Conservation (phyloP, 1,140 invertebrate species). For the Microplitis mediator region DNA sequence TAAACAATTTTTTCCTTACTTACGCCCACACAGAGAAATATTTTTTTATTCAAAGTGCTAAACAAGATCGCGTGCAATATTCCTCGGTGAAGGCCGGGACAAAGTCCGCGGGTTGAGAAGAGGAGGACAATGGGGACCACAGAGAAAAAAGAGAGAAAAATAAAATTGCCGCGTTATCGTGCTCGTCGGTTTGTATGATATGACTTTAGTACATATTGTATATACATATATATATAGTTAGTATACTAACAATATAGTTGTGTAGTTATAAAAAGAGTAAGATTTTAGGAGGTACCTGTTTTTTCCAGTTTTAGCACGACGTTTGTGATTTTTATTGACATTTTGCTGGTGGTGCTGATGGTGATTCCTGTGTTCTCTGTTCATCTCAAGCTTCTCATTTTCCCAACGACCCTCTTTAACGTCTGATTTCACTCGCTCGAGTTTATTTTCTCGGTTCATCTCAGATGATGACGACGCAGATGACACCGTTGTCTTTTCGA, state of each 20-base stretch:
- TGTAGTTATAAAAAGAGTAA: not conserved
- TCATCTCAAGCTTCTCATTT: slow-evolving; percentile 10
- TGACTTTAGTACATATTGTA: not conserved
- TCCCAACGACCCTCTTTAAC: slow-evolving; percentile 1
- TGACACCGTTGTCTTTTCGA: not conserved
- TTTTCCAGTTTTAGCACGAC: slow-evolving; percentile 51
- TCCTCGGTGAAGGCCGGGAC: slow-evolving; percentile 9
- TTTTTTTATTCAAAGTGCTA: not conserved
- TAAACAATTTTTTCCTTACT: not conserved
- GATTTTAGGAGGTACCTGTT: slow-evolving; percentile 49
- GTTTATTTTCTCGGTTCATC: not conserved
- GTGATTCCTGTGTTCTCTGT: not conserved
- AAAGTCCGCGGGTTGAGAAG: slow-evolving; percentile 8
- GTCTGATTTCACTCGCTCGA: slow-evolving; percentile 4
- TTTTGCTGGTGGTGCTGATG: slow-evolving; percentile 14
- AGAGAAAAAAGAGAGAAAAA: not conserved
- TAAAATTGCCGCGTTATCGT: slow-evolving; percentile 32
- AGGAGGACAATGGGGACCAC: not conserved
- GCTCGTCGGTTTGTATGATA: slow-evolving; percentile 26
- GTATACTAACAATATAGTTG: too few relatives aligned
- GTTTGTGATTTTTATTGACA: slow-evolving; percentile 47
- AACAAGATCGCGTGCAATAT: slow-evolving; percentile 27
- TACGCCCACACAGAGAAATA: not conserved
- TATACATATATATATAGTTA: too few relatives aligned
- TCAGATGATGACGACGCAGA: too few relatives aligned